phyloP scores from a whole-genome alignment of 2,797 vertebrate species.

The Characodon lateralis region DNA sequence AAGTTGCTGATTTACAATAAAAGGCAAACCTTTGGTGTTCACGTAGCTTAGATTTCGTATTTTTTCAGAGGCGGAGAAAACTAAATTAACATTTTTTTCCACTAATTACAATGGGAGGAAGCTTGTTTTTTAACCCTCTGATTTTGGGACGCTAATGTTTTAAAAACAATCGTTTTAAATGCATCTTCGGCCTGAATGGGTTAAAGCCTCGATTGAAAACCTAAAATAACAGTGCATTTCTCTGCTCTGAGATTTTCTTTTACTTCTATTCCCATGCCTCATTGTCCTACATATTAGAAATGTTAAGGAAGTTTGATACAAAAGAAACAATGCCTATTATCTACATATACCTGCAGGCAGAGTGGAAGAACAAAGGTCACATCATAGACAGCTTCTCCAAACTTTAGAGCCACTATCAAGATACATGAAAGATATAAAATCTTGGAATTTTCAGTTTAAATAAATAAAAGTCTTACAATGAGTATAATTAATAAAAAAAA shows the following conservation, averaged over 20 bases:
- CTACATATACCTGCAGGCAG: conserved; percentile 33
- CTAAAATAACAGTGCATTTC: conserved; percentile 14
- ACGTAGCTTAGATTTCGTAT: conserved; percentile 4
- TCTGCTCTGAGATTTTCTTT: conserved; percentile 35
- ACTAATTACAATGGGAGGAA: neutral
- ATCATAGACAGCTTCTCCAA: conserved; percentile 37
- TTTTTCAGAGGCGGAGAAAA: neutral
- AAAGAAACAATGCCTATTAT: conserved; percentile 13
- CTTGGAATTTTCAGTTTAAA: conserved; percentile 69
- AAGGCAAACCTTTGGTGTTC: conserved; percentile 5
- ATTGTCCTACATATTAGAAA: conserved; percentile 20
- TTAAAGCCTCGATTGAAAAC: neutral
- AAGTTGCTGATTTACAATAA: neutral
- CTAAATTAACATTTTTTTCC: neutral
- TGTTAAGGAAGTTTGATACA: conserved; percentile 15
- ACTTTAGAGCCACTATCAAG: conserved; percentile 57
- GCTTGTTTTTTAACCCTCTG: neutral
- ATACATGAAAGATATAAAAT: conserved; percentile 67
- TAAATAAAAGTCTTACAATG: conserved; percentile 75
- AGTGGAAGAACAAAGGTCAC: conserved; percentile 61
- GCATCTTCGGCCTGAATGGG: neutral
- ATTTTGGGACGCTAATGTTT: neutral
- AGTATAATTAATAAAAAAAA: conserved; percentile 65
- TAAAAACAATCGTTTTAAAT: neutral
- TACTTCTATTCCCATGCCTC: conserved; percentile 9